Conservation (phyloP, 30 jellyfish, hydroid and myxozoan genomes). For the Clytia hemisphaerica region DNA sequence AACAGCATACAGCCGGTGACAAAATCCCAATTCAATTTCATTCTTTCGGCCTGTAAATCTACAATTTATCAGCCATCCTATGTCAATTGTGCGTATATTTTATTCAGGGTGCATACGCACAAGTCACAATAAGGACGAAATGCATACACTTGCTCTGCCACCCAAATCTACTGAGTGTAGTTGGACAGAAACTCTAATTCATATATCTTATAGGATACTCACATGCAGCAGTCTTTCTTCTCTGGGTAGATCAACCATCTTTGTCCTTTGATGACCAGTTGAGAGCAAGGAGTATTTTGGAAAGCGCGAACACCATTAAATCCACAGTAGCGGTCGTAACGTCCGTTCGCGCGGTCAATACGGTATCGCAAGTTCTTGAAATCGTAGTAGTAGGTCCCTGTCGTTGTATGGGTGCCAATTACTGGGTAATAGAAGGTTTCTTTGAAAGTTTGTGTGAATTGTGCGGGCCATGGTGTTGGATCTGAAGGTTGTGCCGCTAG, state of each 20-base stretch:
- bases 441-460: constrained; percentile 13
- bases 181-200: too few species aligned
- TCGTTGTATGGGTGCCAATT: constrained; percentile 31
- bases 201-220: background rate
- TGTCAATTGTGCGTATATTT: too few species aligned
- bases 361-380: constrained; percentile 25
- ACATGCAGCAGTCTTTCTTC: constrained; percentile 33
- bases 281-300: constrained; percentile 35
- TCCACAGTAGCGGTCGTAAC: constrained; percentile 40
- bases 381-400: constrained; percentile 28
- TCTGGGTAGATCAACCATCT: constrained; percentile 42
- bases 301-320: constrained; percentile 26
- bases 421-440: constrained; percentile 31
- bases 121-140: too few species aligned
- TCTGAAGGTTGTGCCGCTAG: constrained; percentile 19
- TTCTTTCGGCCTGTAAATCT: too few species aligned
- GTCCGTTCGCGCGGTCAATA: constrained; percentile 40
- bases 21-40: too few species aligned
- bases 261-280: constrained; percentile 23
- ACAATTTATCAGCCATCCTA: too few species aligned
- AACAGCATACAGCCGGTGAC: too few species aligned
- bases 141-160: too few species aligned
- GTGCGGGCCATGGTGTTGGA: constrained; percentile 33
- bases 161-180: too few species aligned
- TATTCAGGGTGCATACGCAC: too few species aligned